Evolutionary conservation across 2,888 invertebrate species (phyloP).

Genomic region (Luperina nickerlii): DNA sequence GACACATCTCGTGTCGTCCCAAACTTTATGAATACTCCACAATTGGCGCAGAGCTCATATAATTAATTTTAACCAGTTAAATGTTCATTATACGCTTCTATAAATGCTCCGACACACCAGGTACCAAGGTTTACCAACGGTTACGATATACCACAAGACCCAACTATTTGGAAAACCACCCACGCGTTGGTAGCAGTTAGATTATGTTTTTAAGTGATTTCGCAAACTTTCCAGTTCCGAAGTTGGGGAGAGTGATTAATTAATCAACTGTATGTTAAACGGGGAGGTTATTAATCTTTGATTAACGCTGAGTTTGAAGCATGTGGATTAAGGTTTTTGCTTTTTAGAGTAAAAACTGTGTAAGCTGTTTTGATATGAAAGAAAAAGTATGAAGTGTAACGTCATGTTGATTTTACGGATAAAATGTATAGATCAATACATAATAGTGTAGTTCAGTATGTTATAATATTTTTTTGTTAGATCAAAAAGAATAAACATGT

Average conservation of each 20-base stretch:
- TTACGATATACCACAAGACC: constrained; percentile 45
- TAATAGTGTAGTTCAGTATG: background rate
- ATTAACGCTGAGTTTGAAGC: constrained; percentile 40
- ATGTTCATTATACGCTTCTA: constrained; percentile 30
- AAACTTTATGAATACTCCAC: constrained; percentile 20
- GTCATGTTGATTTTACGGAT: constrained; percentile 9
- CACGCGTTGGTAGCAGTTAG: constrained; percentile 52
- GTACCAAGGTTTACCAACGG: constrained; percentile 29
- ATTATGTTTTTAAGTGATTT: constrained; percentile 63
- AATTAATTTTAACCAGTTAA: constrained; percentile 47
- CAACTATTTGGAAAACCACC: constrained; percentile 55
- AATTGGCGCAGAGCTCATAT: constrained; percentile 15
- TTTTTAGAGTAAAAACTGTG: constrained; percentile 14
- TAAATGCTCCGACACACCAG: constrained; percentile 35
- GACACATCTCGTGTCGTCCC: background rate
- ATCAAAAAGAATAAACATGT: background rate
- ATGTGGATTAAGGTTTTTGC: constrained; percentile 21
- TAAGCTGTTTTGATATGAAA: constrained; percentile 16
- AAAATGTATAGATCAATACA: background rate
- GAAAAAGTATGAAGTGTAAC: constrained; percentile 22
- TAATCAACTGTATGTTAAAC: constrained; percentile 55
- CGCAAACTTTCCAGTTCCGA: constrained; percentile 47
- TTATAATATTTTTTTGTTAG: background rate
- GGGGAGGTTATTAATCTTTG: constrained; percentile 48
- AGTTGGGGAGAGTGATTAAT: constrained; percentile 50